Evolutionary conservation across 2,888 invertebrate species (phyloP), one percentile per base, ranked within the genome.

Genomic region (Chirona hameri): DNA sequence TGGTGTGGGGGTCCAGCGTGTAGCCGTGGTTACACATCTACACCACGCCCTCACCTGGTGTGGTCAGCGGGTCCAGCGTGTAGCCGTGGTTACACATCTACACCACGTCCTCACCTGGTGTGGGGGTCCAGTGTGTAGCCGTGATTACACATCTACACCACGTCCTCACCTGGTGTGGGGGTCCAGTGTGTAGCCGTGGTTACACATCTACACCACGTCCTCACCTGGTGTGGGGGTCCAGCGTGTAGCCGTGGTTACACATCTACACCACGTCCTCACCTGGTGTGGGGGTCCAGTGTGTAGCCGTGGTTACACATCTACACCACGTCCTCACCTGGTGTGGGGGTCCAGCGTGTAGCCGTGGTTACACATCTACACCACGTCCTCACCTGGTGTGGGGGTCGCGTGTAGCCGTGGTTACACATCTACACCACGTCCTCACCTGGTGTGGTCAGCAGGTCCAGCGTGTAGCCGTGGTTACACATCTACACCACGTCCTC

Each of bases 381-480:
- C 39, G 65, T 10, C 21, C 65, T n/a, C 3, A 90, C 86, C 90
- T 88, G n/a, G 85, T 85, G 29, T 84, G 83, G 12, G 85, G 84
- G 84, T 86, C 85, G 83, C 15, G 86, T 86, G 79, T 86, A 89
- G 80, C 52, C 15, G 84, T 86, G 86, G 83, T 87, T 7, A 5
- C 39, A 39, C 39, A 2, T 39, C 39, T 39, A 39, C 39, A 39
- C 39, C 39, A 39, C 39, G 65, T 10, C 21, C 65, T n/a, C 3
- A 90, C 86, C 90, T 88, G n/a, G 85, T 85, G 29, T 84, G 83
- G 12, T n/a, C n/a, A n/a, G n/a, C n/a, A 85, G 84, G 84, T 86
- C 85, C 24, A 86, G 83, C 15, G 86, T 86, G 79, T 86, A 89
- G 80, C 52, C 15, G 84, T 86, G 86, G 83, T 87, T 7, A 5